Conservation (phyloP, 2,797 vertebrate species). For the Nothura maculosa region DNA sequence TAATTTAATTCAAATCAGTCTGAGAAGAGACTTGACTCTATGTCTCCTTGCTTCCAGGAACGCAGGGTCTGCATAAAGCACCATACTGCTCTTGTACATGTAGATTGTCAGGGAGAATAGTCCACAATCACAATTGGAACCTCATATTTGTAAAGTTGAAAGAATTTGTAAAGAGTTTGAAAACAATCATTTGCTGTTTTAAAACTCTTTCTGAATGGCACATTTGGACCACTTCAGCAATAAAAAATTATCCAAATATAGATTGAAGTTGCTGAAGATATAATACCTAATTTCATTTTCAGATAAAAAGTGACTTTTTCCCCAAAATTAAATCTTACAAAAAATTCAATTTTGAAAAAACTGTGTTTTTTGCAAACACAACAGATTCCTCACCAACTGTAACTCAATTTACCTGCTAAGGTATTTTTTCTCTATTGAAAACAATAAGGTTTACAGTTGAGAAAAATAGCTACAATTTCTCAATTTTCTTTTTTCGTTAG, state of each 20-base stretch:
- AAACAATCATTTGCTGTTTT: not conserved
- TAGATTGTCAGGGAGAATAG: not conserved
- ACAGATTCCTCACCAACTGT: not conserved
- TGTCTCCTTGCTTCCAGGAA: not conserved
- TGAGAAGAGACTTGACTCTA: not conserved
- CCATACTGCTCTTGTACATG: not conserved
- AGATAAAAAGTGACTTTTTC: not conserved
- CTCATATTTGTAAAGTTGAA: not conserved
- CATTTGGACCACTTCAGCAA: not conserved
- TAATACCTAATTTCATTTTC: not conserved
- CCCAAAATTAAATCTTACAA: not conserved
- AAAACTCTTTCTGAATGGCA: not conserved
- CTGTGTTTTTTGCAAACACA: accelerated
- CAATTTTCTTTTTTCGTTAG: not conserved
- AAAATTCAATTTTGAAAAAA: not conserved
- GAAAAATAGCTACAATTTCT: not conserved
- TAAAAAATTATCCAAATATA: not conserved
- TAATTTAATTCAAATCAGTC: not conserved
- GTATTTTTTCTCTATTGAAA: not conserved
- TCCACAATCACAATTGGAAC: not conserved
- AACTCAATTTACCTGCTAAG: not conserved
- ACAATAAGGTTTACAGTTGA: not conserved
- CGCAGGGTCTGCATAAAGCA: not conserved
- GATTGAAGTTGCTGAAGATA: not conserved
- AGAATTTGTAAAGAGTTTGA: no score